These are phyloP conservation scores for Phalacrocorax aristotelis DNA, from an alignment of 2,113 vertebrate genomes.

Conservation along the genomic window DNA sequence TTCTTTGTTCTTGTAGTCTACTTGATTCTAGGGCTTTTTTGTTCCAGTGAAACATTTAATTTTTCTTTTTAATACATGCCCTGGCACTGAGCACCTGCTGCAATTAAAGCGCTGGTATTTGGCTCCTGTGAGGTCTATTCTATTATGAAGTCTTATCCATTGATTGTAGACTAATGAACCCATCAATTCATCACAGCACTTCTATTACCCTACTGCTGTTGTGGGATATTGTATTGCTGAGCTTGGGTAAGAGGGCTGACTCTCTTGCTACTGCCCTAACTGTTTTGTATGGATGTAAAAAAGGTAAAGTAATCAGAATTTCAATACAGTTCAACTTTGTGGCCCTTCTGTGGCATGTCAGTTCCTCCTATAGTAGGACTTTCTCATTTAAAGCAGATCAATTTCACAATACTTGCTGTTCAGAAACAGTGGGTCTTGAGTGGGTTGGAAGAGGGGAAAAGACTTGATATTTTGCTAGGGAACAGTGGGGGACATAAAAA, in stretches of 20 bases:
- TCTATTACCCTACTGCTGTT: conserved; percentile 53
- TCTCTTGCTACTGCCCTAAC: neutral
- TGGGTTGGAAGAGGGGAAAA: neutral
- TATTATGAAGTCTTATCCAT: conserved; percentile 59
- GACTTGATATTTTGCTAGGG: neutral
- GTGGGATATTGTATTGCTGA: conserved; percentile 23
- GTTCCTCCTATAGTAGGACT: neutral
- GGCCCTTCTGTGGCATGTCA: neutral
- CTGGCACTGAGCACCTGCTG: conserved; percentile 40
- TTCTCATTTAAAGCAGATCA: conserved; percentile 7
- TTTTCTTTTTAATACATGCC: conserved; percentile 38
- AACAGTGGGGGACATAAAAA: neutral
- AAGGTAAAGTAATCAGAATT: conserved; percentile 32
- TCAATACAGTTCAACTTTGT: conserved; percentile 13
- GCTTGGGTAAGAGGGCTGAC: neutral
- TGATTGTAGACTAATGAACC: conserved; percentile 68
- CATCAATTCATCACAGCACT: conserved; percentile 68
- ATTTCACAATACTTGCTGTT: neutral
- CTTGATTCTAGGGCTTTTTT: conserved; percentile 32
- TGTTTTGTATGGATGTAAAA: neutral
- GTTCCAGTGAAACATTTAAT: conserved; percentile 11
- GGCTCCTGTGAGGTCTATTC: conserved; percentile 50
- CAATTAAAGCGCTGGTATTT: conserved; percentile 65
- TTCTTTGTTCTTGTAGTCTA: conserved; percentile 18
- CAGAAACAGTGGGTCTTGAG: neutral